Evolutionary conservation across 1,140 invertebrate genomes (phyloP).

Genomic region (Babylonia areolata): DNA sequence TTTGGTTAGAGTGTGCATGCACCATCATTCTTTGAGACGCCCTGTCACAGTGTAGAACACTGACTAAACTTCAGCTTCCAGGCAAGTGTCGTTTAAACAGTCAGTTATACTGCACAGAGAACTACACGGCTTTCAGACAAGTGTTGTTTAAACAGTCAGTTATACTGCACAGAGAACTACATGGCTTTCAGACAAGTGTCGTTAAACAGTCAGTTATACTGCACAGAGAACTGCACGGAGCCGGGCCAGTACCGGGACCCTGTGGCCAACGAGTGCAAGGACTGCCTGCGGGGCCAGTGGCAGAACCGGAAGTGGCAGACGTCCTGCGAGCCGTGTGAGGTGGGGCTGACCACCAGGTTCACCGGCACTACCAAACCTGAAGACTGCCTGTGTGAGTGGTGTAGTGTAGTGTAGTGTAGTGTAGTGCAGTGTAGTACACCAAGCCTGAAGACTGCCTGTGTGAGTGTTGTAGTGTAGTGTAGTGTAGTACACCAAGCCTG

Average conservation of each 20-base stretch:
- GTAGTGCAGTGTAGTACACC: too few relatives aligned
- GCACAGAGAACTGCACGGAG: constrained; percentile 54
- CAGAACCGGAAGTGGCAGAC: constrained; percentile 50
- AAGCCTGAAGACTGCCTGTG: constrained; percentile 25
- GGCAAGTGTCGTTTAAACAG: too few relatives aligned
- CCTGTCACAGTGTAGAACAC: too few relatives aligned
- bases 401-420: too few relatives aligned
- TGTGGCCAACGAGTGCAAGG: constrained; percentile 42
- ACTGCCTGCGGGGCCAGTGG: constrained; percentile 46
- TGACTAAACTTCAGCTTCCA: too few relatives aligned
- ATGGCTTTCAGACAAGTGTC: too few relatives aligned
- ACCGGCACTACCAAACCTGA: constrained; percentile 26
- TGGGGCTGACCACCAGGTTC: constrained; percentile 44
- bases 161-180: constrained; percentile 54
- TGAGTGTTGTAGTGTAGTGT: too few relatives aligned
- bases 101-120: constrained; percentile 48
- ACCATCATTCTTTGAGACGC: too few relatives aligned
- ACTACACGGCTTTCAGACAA: too few relatives aligned
- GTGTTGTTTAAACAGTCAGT: too few relatives aligned
- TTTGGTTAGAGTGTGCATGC: too few relatives aligned
- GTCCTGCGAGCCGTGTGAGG: constrained; percentile 41
- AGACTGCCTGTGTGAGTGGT: constrained; percentile 42
- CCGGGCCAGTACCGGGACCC: constrained; percentile 52
- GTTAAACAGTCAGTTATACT: too few relatives aligned
- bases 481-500: background rate